Conservation (phyloP, 2,797 vertebrate genomes). For the Sylvilagus floridanus region DNA sequence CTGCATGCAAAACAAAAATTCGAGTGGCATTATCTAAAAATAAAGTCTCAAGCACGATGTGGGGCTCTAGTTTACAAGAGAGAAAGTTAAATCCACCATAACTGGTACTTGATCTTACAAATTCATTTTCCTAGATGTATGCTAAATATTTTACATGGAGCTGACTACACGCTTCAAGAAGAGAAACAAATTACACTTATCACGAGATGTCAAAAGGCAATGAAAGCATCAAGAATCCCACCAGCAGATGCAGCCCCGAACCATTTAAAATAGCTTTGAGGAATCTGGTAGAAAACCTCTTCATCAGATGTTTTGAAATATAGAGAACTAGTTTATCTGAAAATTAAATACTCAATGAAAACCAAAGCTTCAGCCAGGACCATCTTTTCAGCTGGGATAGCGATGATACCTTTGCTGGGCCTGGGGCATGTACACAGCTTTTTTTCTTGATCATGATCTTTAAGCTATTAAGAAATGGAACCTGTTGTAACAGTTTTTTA, state of each 20-base stretch:
- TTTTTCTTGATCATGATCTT: background rate
- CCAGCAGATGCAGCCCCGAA: constrained; percentile 60
- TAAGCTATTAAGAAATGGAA: background rate
- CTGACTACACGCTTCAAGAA: constrained; percentile 84
- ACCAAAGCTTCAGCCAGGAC: background rate
- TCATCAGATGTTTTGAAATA: constrained; percentile 60
- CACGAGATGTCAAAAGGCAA: constrained; percentile 82
- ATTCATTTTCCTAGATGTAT: constrained; percentile 84
- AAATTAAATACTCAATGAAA: constrained; percentile 43
- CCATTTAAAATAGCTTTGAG: constrained; percentile 73
- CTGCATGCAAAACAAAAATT: constrained; percentile 65
- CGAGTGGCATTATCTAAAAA: constrained; percentile 85
- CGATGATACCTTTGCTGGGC: background rate
- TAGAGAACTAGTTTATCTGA: constrained; percentile 50
- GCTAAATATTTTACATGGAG: constrained; percentile 89
- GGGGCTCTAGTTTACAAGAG: constrained; percentile 81
- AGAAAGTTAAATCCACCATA: constrained; percentile 85
- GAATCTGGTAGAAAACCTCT: constrained; percentile 65
- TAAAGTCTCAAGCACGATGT: constrained; percentile 82
- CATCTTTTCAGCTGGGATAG: background rate
- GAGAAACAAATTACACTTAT: constrained; percentile 82
- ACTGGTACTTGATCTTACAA: constrained; percentile 84
- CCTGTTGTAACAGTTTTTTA: background rate
- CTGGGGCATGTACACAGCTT: background rate
- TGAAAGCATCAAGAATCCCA: constrained; percentile 68